Base-by-base conservation (phyloP, 2,888 invertebrate genomes). In the Anoplius nigerrimus region DNA sequence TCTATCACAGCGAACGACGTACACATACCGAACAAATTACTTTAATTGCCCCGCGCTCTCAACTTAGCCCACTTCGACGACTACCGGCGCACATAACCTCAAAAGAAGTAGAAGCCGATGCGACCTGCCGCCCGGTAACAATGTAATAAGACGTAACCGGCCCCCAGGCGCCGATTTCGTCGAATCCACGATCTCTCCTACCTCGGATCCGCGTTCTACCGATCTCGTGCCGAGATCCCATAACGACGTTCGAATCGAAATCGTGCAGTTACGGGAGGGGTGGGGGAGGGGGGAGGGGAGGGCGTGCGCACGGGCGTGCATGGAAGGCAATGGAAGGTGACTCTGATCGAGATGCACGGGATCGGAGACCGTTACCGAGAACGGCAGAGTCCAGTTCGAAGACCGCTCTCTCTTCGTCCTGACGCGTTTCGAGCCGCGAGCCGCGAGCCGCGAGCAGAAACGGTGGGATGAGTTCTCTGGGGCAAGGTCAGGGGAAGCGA, bases 401-500 rank as follows among this genome's bases (percentile, higher is more conserved):
- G 76, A 75, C 71, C 16, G 34, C 34, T 62, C 69, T 76, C 71
- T 70, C 74, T 34, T 34, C 8, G 8, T 34, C 34, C 34, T 71
- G 65, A 71, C 80, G 74, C 76, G 74, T 78, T 65, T 62, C 75
- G 73, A 72, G 73, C 73, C 73, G 69, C 73, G 66, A 66, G 67
- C 71, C 71, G n/a, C 13, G 67, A 71, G 69, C 77, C 70, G 79
- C 66, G 75, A 71, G n/a, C n/a, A n/a, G n/a, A n/a, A 6, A 34
- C 34, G 34, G 34, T 6, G 34, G 34, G 34, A 34, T 34, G 34
- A 34, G 71, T 74, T 78, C 79, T 80, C 75, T 79, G 80, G 79
- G 80, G 78, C 79, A 79, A 79, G 80, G 80, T 79, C 80, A 79
- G 80, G 34, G 34, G 76, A 78, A 78, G 80, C 76, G 76, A 74